Percentiles rank a stretch among this genome's conserved stretches.
phyloP scores from a whole-genome alignment of 2,888 invertebrate species.

The Orthosia incerta region DNA sequence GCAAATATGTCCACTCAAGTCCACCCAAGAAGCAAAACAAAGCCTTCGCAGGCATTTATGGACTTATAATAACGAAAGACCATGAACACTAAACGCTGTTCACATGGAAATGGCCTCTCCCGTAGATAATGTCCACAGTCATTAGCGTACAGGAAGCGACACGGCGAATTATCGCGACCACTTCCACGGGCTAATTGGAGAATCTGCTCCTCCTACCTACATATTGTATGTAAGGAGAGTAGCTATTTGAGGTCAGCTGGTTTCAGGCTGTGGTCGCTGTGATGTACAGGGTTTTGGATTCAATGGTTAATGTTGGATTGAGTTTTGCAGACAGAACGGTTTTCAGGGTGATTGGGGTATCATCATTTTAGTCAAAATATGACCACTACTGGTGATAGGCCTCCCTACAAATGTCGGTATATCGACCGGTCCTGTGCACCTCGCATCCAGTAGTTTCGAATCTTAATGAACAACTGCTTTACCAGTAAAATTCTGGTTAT shows the following conservation, averaged over 20 bases:
- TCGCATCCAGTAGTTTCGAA: not conserved
- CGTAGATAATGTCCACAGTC: conserved; percentile 66
- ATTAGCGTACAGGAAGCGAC: conserved; percentile 73
- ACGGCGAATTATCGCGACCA: conserved; percentile 67
- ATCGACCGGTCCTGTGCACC: too few species aligned
- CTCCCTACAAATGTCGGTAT: too few species aligned
- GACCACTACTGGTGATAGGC: too few species aligned
- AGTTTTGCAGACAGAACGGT: not conserved
- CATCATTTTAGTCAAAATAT: too few species aligned
- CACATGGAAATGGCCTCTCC: conserved; percentile 57
- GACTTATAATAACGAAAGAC: conserved; percentile 68
- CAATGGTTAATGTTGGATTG: not conserved
- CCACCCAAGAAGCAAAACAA: conserved; percentile 54
- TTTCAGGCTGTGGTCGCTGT: not conserved
- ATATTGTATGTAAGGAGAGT: conserved; percentile 17
- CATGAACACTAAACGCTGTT: conserved; percentile 67
- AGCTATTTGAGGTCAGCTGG: conserved; percentile 39
- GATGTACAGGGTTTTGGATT: conserved; percentile 7
- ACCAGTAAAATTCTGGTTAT: not conserved
- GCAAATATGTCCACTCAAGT: conserved; percentile 23
- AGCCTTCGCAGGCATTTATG: conserved; percentile 59
- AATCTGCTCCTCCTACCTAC: conserved; percentile 52
- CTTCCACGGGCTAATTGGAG: conserved; percentile 68
- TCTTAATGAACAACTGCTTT: not conserved
- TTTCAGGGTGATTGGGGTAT: not conserved